These are phyloP conservation scores for Brevimyrus niger DNA, from an alignment of 2,113 vertebrate genomes.

Conservation along the genomic window DNA sequence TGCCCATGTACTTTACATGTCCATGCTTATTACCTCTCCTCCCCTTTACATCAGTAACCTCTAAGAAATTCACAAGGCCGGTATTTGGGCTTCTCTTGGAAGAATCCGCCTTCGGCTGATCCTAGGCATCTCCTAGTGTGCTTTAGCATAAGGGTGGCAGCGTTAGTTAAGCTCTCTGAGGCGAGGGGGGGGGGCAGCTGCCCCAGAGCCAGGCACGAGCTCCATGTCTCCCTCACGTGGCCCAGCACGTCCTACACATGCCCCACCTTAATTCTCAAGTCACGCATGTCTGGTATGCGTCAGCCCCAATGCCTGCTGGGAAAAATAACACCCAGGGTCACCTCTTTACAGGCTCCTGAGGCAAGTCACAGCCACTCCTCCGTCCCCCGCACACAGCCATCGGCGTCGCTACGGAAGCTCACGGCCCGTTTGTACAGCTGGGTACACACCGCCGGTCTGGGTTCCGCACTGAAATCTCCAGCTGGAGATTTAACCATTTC, in stretches of 20 bases:
- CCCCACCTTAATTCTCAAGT: not conserved
- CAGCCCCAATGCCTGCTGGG: not conserved
- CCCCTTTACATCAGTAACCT: not conserved
- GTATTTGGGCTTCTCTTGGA: not conserved
- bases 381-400: not conserved
- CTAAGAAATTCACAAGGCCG: not conserved
- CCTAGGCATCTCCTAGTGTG: not conserved
- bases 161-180: not conserved
- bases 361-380: not conserved
- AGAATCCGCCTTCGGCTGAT: not conserved
- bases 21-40: not conserved
- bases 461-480: not conserved
- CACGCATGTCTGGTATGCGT: not conserved
- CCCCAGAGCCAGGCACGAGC: not conserved
- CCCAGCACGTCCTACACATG: not conserved
- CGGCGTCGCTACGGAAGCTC: not conserved
- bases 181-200: not conserved
- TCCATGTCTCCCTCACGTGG: not conserved
- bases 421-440: not conserved
- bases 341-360: not conserved
- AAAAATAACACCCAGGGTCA: not conserved
- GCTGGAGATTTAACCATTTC: not conserved
- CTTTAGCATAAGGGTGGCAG: not conserved
- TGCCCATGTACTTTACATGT: not conserved
- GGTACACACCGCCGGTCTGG: not conserved